Base-by-base conservation (phyloP, 2,113 vertebrate genomes). In the Platycercus adscitus region DNA sequence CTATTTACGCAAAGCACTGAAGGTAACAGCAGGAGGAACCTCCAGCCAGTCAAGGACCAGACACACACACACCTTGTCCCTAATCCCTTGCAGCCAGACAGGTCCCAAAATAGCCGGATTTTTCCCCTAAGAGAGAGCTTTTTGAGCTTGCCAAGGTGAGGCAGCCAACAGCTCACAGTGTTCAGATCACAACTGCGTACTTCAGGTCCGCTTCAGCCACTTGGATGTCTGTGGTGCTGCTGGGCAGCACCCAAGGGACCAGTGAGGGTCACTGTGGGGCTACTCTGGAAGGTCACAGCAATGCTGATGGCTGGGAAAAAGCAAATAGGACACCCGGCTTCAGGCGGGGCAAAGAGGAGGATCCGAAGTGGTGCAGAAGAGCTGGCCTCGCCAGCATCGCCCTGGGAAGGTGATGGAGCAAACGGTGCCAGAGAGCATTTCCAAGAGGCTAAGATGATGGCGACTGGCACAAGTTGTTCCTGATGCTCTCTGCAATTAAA, bases 341-440 rank as follows among this genome's bases (percentile, higher is more conserved):
- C 4, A 4, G 4, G 2, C 24, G 10, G 58, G 65, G 43, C 2
- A 4, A 66, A 28, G 44, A 81, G 28, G 9, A 63, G 56, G 25
- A 73, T 24, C 43, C 1, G 1, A 13, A 44, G 23, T 0, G 0
- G 25, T 6, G 21, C 26, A 10, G 49, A 37, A 56, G 6, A 0
- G 14, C 17, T 46, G 39, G 10, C 3, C 20, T 24, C 14, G 3
- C 26, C 68, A 28, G 26, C 63, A 20, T 47, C 58, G 17, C 55
- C 16, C 41, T 0, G 1, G 35, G 78, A 33, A 35, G 63, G 35
- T 1, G 37, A 28, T 25, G 78, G 52, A 72, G 69, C n/a, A 9
- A 64, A 79, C 46, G 44, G 64, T 11, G 25, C 33, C 28, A 47
- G 58, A 43, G 84, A 11, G 31, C 19, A 7, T 33, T 43, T 26